Base-by-base conservation (phyloP, 1,140 invertebrate species). In the Delia radicum region DNA sequence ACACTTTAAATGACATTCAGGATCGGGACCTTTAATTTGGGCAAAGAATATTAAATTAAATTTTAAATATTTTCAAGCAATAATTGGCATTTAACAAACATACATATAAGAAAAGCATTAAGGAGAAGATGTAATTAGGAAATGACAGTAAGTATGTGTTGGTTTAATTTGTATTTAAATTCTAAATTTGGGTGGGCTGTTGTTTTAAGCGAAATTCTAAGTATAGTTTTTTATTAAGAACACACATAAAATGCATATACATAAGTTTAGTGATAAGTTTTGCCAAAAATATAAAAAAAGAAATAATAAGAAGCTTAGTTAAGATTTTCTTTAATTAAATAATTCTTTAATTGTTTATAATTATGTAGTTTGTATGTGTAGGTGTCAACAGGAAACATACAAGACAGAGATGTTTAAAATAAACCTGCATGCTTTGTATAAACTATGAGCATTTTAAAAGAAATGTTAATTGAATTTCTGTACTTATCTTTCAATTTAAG, bases 1-100 rank as follows among this genome's bases (percentile, higher is more conserved):
- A 87, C 94, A 95, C 83, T 94, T 94, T 87, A 93, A 91, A 86
- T 94, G 92, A 87, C 94, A 95, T 86, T 95, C 94, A 67, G 94
- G 93, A 89, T 95, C 95, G 24, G 94, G 93, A 80, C 93, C 94
- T 94, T 73, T 21, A 75, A 69, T 31, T 28, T 28, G 48, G 26
- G 42, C 8, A 24, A 18, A n/a, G 48, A 55, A 55, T 15, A 42
- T 55, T 55, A 55, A 55, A 55, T 55, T 55, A 55, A n/a, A 21
- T 55, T 55, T 55, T 4, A 55, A 4, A 55, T 21, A 21, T 10
- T 18, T 55, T 21, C 48, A 55, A 55, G 48, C 48, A 55, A 13
- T 55, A 18, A n/a, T n/a, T n/a, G n/a, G n/a, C n/a, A n/a, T n/a
- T n/a, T 55, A 21, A 21, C n/a, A 55, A 55, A 48, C 18, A 13